Conservation (phyloP, 2,113 vertebrate genomes). For the Pelobates fuscus region DNA sequence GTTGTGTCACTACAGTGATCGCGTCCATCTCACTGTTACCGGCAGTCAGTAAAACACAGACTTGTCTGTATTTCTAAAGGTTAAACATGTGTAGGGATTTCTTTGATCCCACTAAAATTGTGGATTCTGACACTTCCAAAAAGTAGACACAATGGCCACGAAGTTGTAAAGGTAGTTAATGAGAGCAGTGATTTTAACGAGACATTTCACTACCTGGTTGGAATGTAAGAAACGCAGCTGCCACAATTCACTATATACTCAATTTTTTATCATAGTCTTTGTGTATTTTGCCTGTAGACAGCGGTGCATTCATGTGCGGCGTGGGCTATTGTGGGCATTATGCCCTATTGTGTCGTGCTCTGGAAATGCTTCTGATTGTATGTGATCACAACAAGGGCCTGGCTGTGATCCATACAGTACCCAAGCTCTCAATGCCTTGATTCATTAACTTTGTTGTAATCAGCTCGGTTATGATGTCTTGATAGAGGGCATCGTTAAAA, state of each 20-base stretch:
- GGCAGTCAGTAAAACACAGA: no score
- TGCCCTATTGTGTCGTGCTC: slow-evolving; percentile 24
- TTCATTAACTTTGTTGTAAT: slow-evolving; percentile 48
- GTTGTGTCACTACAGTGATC: no score
- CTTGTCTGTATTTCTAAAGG: no score
- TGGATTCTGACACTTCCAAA: neutral
- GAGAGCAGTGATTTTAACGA: slow-evolving; percentile 21
- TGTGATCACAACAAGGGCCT: slow-evolving; percentile 35
- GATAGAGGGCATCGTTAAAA: slow-evolving; percentile 41
- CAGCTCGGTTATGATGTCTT: slow-evolving; percentile 39
- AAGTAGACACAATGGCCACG: neutral
- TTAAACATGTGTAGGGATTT: no score
- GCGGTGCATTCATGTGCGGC: slow-evolving; percentile 12
- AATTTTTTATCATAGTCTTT: slow-evolving; percentile 15
- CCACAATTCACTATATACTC: neutral
- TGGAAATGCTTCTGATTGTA: slow-evolving; percentile 39
- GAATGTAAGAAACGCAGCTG: slow-evolving; percentile 12
- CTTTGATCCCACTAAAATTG: no score
- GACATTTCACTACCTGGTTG: slow-evolving; percentile 32
- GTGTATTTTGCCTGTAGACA: slow-evolving; percentile 34
- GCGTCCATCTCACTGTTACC: no score
- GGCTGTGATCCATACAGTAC: slow-evolving; percentile 28
- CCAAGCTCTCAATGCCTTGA: slow-evolving; percentile 21
- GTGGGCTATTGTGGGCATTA: slow-evolving; percentile 22
- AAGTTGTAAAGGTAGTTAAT: neutral